Base-by-base conservation (phyloP, 1,140 invertebrate species). In the Choristoneura fumiferana region DNA sequence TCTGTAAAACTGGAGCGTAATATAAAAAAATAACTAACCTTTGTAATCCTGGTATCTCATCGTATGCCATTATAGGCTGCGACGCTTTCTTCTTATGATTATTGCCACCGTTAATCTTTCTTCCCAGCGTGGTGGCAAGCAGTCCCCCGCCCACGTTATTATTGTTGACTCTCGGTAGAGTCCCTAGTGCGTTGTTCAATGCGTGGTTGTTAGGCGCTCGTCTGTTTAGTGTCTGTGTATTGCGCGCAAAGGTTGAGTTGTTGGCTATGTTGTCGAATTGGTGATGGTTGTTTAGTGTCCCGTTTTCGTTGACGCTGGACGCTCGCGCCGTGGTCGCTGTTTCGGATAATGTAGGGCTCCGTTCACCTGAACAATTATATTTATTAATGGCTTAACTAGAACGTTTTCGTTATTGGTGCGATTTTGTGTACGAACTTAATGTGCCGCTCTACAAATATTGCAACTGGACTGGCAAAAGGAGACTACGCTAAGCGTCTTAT, bases 311-410 rank as follows among this genome's bases (percentile, higher is more conserved):
- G 17, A 95, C 92, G 72, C 94, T 95, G 0, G 94, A 94, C 3
- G 95, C 94, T 40, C 95, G 91, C 0, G 95, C 95, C 0, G 95
- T 96, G 0, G 94, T 95, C 1, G 95, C 95, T 8, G 93, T 94
- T 71, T 96, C 95, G 0, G 94, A 95, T 70, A 95, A 93, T 0
- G 95, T 94, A 9, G 95, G 95, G 89, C 95, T 95, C 62, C 94
- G 91, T 82, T 95, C 94, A 49, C 94, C 94, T 94, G 64, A 18
- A 78, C 73, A 57, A 49, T 29, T 2, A 29, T 2, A 3, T 6
- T 29, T 29, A 6, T 29, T 29, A 29, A 29, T 29, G 22, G 22
- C 6, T 2, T 29, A 29, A 29, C 22, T n/a, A n/a, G n/a, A n/a
- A 6, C 6, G 22, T 29, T 29, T 29, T 29, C 22, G 2, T 2